phyloP scores from a whole-genome alignment of 1,140 invertebrate species.

The Pemphigus obesinymphae region DNA sequence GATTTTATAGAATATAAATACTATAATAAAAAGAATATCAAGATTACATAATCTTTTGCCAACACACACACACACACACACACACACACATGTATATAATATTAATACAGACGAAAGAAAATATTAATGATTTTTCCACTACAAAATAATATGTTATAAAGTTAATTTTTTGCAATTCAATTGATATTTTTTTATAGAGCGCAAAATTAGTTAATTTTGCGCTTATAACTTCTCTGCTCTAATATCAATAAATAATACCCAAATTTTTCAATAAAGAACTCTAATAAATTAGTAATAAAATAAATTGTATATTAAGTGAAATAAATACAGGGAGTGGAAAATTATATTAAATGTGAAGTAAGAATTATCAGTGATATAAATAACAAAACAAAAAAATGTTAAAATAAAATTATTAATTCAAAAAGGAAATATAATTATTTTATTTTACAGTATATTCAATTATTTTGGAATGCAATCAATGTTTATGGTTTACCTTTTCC shows the following conservation, averaged over 20 bases:
- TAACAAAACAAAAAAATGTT: conserved; percentile 30
- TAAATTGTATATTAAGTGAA: neutral
- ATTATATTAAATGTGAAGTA: conserved; percentile 6
- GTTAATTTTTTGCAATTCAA: no score
- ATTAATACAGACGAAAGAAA: no score
- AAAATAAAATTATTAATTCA: conserved; percentile 41
- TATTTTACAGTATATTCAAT: conserved; percentile 35
- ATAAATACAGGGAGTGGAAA: conserved; percentile 22
- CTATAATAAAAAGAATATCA: no score
- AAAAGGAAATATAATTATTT: conserved; percentile 34
- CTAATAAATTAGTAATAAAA: conserved; percentile 3
- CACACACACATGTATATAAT: no score
- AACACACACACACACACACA: no score
- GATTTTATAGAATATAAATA: no score
- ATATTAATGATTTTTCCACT: no score
- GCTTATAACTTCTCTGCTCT: no score
- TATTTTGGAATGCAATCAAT: conserved; percentile 22
- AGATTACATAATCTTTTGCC: no score
- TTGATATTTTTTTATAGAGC: no score
- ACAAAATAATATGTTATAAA: no score
- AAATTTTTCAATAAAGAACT: conserved; percentile 1
- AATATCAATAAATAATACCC: neutral
- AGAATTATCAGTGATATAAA: conserved; percentile 15
- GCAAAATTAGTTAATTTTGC: no score
- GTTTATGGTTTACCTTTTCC: conserved; percentile 37